phyloP scores from a whole-genome alignment of 2,888 invertebrate genomes.

The Gastrophysa polygoni region DNA sequence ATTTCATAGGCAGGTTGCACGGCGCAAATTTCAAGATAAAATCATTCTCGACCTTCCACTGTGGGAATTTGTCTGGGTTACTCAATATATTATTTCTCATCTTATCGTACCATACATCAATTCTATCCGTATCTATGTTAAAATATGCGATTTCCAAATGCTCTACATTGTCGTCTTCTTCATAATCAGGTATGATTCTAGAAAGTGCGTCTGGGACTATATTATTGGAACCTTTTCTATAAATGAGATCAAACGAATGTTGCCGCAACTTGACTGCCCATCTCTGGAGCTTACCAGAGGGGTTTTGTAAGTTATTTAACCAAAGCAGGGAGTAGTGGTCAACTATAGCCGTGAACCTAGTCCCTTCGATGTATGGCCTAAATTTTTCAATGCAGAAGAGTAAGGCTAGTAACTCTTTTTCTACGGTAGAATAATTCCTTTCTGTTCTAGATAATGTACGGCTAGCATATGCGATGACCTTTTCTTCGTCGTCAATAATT shows the following conservation, averaged over 20 bases:
- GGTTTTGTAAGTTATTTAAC: too few relatives aligned
- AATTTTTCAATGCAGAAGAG: conserved; percentile 12
- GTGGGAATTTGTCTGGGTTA: background rate
- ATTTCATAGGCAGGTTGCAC: too few relatives aligned
- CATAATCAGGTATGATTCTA: background rate
- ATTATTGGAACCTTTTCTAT: background rate
- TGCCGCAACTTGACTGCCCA: too few relatives aligned
- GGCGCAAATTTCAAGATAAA: too few relatives aligned
- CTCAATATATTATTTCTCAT: background rate
- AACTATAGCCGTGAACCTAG: too few relatives aligned
- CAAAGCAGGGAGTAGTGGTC: too few relatives aligned
- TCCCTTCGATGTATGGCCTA: background rate
- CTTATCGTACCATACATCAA: background rate
- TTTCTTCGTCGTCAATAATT: background rate
- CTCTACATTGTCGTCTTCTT: background rate
- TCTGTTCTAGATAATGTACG: too few relatives aligned
- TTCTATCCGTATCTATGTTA: background rate
- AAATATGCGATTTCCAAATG: too few relatives aligned
- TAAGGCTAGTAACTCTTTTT: too few relatives aligned
- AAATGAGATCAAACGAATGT: conserved; percentile 9
- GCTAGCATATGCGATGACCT: conserved; percentile 6
- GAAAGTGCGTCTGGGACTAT: conserved; percentile 7
- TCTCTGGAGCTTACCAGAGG: background rate
- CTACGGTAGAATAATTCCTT: too few relatives aligned
- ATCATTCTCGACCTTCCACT: background rate